Evolutionary conservation across 2,113 vertebrate genomes (phyloP), one percentile per base, ranked within the genome.

Genomic region (Neolamprologus longior): DNA sequence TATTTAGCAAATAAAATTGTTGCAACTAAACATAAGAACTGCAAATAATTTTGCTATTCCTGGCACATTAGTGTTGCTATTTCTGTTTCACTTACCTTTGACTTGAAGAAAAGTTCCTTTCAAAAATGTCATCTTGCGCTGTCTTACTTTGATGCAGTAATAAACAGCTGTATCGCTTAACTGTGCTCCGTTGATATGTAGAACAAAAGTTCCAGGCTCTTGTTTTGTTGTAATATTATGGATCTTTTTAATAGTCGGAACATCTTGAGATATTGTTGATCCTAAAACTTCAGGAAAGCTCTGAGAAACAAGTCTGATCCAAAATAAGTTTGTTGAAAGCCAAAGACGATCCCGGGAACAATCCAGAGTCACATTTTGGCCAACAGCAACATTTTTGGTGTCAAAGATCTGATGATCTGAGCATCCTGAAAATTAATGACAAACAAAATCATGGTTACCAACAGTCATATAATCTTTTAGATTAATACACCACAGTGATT

Each of bases 161-260:
- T 94, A 94, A 37, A 88, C 5, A 24, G 45, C 93, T 71, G 82
- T 61, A 81, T 94, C 91, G 1, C 6, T 88, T 26, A 17, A 19
- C 19, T 86, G 4, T 53, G 87, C 9, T 79, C 57, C 0, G 5
- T 0, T 40, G 52, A 94, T 86, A 4, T 71, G 76, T 1, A 94
- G 71, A n/a, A 83, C 42, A 55, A 92, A 93, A 0, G 4, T 40
- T 5, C 71, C 90, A 21, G 37, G 19, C 14, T 57, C 11, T 54
- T 83, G 53, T 35, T 83, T 57, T 28, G 57, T n/a, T 6, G 55
- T 85, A 71, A 91, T n/a, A 0, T 21, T 2, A 52, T 15, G 6
- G 0, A 0, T 37, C 0, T 35, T 6, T 24, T 6, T 0, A 42
- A 3, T 35, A 19, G 0, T 40, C 7, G 5, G 1, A 71, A 0